These are phyloP conservation scores for Chrysomela aeneicollis DNA, from an alignment of 2,888 invertebrate species.

Conservation along the genomic window DNA sequence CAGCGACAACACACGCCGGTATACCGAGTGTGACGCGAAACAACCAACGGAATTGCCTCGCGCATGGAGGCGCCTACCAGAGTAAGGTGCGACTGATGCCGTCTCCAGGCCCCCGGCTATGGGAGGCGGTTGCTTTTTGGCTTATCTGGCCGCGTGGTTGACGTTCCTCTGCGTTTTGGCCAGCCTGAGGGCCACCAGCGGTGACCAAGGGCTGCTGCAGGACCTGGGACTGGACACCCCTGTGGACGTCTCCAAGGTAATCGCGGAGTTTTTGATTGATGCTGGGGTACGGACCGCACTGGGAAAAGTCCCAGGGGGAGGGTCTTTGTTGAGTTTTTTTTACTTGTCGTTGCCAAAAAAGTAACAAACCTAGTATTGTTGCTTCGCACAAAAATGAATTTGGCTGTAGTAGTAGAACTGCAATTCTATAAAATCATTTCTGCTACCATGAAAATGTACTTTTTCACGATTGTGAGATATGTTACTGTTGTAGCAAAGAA, in stretches of 20 bases:
- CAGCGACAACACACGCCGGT: slow-evolving; percentile 28
- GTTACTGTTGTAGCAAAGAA: too few relatives aligned
- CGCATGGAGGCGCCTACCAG: slow-evolving; percentile 48
- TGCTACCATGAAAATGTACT: too few relatives aligned
- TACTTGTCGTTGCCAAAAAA: too few relatives aligned
- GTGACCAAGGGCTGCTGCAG: slow-evolving; percentile 51
- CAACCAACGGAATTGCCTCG: slow-evolving; percentile 20
- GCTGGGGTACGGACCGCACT: too few relatives aligned
- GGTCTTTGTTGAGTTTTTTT: too few relatives aligned
- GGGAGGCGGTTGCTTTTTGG: slow-evolving; percentile 53
- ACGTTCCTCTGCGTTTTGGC: slow-evolving; percentile 54
- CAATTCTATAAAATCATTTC: too few relatives aligned
- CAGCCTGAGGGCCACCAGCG: slow-evolving; percentile 43
- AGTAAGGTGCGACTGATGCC: slow-evolving; percentile 43
- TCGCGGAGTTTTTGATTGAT: too few relatives aligned
- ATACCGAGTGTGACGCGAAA: slow-evolving; percentile 40
- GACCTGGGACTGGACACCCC: slow-evolving; percentile 55
- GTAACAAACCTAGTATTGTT: too few relatives aligned
- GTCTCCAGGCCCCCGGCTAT: slow-evolving; percentile 43
- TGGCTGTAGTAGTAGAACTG: too few relatives aligned
- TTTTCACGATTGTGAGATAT: too few relatives aligned
- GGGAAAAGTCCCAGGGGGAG: too few relatives aligned
- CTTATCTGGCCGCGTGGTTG: slow-evolving; percentile 53
- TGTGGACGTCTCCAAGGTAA: slow-evolving; percentile 58
- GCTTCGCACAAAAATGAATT: too few relatives aligned